Conservation (phyloP, 2,113 vertebrate genomes). For the Gopherus evgoodei region DNA sequence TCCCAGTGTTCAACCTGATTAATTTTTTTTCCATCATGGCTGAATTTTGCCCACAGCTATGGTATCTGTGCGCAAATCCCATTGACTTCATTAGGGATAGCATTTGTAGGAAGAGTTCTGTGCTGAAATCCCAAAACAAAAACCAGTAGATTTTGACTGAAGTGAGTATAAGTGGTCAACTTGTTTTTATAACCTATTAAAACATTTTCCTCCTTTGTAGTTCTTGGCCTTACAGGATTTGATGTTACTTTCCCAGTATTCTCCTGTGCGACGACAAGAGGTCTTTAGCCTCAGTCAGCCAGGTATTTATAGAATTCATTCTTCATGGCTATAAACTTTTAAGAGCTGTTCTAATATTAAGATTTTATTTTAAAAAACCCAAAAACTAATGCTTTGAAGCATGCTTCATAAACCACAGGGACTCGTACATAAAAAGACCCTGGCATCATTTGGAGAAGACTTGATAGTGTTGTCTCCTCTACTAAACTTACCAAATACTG, state of each 20-base stretch:
- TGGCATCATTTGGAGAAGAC: not conserved
- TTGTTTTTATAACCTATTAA: not conserved
- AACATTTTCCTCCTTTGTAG: constrained; percentile 72
- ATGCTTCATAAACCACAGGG: not conserved
- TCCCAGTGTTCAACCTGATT: not conserved
- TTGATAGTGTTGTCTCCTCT: not conserved
- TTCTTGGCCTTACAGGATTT: constrained; percentile 96
- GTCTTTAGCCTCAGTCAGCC: constrained; percentile 98
- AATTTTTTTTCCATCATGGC: not conserved
- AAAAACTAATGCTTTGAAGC: not conserved
- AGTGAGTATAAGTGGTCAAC: not conserved
- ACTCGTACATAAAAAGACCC: not conserved
- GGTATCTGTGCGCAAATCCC: not conserved
- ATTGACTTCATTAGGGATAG: not conserved
- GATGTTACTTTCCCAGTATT: constrained; percentile 93
- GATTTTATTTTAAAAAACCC: not conserved
- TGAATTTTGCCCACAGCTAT: not conserved
- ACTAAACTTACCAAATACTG: not conserved
- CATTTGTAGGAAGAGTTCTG: not conserved
- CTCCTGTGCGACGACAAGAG: constrained; percentile 88
- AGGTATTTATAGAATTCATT: constrained; percentile 79
- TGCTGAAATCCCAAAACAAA: not conserved
- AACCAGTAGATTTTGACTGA: not conserved
- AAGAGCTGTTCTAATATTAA: not conserved
- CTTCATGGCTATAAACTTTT: not conserved